These are phyloP conservation scores for Avahi laniger DNA, from an alignment of 2,797 vertebrate species.

Conservation along the genomic window DNA sequence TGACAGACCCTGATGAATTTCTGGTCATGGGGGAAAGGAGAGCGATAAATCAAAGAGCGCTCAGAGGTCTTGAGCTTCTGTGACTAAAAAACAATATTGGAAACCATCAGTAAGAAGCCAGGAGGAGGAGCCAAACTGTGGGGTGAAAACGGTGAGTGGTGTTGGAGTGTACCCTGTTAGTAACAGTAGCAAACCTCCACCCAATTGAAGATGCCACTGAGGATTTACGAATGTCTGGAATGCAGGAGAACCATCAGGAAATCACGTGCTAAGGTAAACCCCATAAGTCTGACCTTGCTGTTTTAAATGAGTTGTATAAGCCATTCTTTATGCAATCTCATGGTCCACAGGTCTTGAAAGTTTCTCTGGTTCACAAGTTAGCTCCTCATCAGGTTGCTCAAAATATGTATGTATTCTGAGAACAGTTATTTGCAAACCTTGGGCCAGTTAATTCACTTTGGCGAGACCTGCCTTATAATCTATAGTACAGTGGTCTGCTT, in stretches of 20 bases:
- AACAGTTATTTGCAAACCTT: slow-evolving; percentile 18
- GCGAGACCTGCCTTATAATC: not conserved
- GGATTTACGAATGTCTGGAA: not conserved
- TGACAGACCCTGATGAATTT: slow-evolving; percentile 53
- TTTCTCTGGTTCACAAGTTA: not conserved
- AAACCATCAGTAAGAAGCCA: not conserved
- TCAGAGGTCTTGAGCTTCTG: not conserved
- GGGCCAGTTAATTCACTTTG: slow-evolving; percentile 17
- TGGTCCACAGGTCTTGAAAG: not conserved
- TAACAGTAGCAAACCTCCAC: not conserved
- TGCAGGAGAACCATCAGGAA: not conserved
- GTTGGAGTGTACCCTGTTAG: not conserved
- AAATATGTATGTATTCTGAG: slow-evolving; percentile 23
- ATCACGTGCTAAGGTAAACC: not conserved
- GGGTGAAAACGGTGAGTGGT: not conserved
- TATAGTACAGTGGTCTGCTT: not conserved
- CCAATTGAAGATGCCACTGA: not conserved
- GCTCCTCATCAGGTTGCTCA: not conserved
- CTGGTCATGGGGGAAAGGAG: not conserved
- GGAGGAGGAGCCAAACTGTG: not conserved
- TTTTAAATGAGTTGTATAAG: not conserved
- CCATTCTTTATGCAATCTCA: not conserved
- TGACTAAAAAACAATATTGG: not conserved
- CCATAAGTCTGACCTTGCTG: not conserved
- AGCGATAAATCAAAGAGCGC: slow-evolving; percentile 48